Evolutionary conservation across 2,888 invertebrate genomes (phyloP), one percentile per base, ranked within the genome.

Genomic region (Molanna angustata): DNA sequence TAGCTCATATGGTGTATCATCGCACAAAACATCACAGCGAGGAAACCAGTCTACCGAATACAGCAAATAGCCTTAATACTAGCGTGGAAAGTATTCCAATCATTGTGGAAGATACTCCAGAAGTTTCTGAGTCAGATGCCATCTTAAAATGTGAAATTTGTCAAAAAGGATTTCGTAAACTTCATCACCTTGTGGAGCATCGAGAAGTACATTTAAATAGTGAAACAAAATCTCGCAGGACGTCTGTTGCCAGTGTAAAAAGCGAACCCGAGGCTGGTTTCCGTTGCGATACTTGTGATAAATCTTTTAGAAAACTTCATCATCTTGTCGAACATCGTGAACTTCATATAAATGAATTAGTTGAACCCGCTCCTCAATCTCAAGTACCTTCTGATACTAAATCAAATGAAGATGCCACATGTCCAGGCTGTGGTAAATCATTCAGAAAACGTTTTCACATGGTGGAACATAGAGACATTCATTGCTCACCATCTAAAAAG

Each of bases 291-390:
- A 74, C 73, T 7, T 77, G 77, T 41, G 77, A 76, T 49, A 77
- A 77, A 59, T 77, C 77, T 0, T 77, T 77, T 53, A 69, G 77
- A 54, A 77, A 77, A 60, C 61, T 77, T 4, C 77, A 77, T 57
- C 77, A 77, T 62, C 65, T 77, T 14, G 77, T 77, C 4, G 76
- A 77, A 59, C 77, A 77, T 27, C 67, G 76, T 57, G 76, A 76
- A 61, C 74, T 74, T 1, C 77, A 77, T 44, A 65, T 60, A 18
- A 61, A 63, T 3, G 57, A 64, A 4, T 58, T 61, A 18, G 58
- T 62, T 11, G 64, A 62, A 46, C 45, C 21, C 6, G 14, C 32
- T 18, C 2, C 22, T 11, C 46, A 40, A n/a, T 16, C 33, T 13
- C 37, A 40, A 71, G 22, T 65, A 67, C 44, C 39, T 4, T 58